A percentile compares a stretch with the other conserved stretches of the same genome.
Evolutionary conservation across 2,113 vertebrate species (phyloP).

Genomic region (Nematolebias whitei): DNA sequence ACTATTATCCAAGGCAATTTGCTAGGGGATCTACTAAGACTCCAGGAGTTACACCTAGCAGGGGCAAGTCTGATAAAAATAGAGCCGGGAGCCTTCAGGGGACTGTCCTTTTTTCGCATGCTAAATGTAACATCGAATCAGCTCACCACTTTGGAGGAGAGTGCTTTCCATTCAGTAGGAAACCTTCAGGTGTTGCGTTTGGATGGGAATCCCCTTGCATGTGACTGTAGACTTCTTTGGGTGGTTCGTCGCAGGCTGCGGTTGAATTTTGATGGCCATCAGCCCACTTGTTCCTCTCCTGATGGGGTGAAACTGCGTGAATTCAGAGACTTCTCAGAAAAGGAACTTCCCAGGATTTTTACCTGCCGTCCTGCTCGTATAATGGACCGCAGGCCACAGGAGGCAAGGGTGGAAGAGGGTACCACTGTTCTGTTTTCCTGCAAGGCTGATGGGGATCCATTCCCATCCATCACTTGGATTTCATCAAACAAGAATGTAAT

Average conservation of each 20-base stretch:
- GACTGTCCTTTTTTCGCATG: constrained; percentile 81
- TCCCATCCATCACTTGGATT: constrained; percentile 83
- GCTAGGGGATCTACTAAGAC: constrained; percentile 79
- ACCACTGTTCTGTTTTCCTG: constrained; percentile 81
- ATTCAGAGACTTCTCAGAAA: constrained; percentile 84
- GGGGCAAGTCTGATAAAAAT: constrained; percentile 83
- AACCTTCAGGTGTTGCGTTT: constrained; percentile 85
- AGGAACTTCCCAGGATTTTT: constrained; percentile 82
- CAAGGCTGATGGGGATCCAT: constrained; percentile 86
- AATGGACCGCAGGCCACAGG: constrained; percentile 73
- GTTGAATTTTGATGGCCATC: constrained; percentile 83
- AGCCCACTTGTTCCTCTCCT: constrained; percentile 83
- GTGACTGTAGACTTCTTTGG: constrained; percentile 91
- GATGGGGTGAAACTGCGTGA: constrained; percentile 71
- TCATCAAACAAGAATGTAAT: constrained; percentile 77
- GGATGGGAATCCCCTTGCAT: constrained; percentile 86
- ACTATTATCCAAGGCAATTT: constrained; percentile 77
- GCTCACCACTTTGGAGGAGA: constrained; percentile 85
- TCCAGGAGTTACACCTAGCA: constrained; percentile 87
- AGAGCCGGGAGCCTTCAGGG: constrained; percentile 84
- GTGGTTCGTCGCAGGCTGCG: constrained; percentile 78
- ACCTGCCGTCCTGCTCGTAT: constrained; percentile 84
- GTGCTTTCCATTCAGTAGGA: constrained; percentile 84
- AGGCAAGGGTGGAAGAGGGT: constrained; percentile 82
- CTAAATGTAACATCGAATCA: constrained; percentile 88